phyloP scores from a whole-genome alignment of 1,140 invertebrate species.

The Drosophila rhopaloa region DNA sequence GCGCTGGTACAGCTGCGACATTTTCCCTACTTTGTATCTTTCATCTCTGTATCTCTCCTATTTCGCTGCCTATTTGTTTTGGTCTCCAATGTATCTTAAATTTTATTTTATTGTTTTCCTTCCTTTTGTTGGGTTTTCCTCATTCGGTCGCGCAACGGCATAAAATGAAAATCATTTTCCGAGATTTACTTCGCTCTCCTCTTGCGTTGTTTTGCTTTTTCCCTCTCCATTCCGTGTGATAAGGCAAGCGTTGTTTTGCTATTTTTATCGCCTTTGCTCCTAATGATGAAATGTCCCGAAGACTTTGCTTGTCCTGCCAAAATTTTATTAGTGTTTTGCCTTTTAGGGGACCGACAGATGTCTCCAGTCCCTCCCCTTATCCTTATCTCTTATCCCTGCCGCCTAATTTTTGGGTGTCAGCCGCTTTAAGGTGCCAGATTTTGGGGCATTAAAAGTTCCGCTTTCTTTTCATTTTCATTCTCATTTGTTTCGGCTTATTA shows the following conservation, averaged over 20 bases:
- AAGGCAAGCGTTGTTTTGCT: conserved; percentile 47
- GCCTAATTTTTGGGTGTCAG: conserved; percentile 63
- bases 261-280: conserved; percentile 66
- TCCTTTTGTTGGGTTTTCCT: conserved; percentile 30
- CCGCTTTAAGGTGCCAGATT: conserved; percentile 66
- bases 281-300: conserved; percentile 64
- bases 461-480: conserved; percentile 5
- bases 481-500: conserved; percentile 30
- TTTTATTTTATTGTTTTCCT: conserved; percentile 78
- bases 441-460: conserved; percentile 51
- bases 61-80: conserved; percentile 77
- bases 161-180: conserved; percentile 48
- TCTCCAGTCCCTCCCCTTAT: conserved; percentile 4
- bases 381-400: conserved; percentile 43
- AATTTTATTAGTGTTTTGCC: conserved; percentile 74
- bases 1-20: conserved; percentile 61
- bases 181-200: conserved; percentile 37
- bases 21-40: conserved; percentile 48
- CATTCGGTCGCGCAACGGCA: conserved; percentile 39
- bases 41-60: conserved; percentile 36
- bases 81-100: conserved; percentile 78
- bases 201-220: conserved; percentile 14
- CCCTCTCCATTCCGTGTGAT: conserved; percentile 22
- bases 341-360: conserved; percentile 72
- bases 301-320: conserved; percentile 19